Percentiles rank a stretch among this genome's conserved stretches.
phyloP scores from a whole-genome alignment of 2,888 invertebrate species.

The Adineta ricciae region DNA sequence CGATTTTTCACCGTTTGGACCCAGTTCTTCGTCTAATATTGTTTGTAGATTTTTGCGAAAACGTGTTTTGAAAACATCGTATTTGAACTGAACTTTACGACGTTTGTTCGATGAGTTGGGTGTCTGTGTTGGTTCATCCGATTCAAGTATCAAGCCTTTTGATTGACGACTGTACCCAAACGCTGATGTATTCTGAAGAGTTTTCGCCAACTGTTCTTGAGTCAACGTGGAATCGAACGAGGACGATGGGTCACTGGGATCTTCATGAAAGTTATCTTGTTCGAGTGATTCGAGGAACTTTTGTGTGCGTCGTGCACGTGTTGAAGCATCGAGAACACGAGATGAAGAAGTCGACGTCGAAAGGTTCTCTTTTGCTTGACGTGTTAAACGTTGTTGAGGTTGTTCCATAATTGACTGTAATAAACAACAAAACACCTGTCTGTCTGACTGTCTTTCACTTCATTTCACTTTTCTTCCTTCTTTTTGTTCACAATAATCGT shows the following conservation, averaged over 20 bases:
- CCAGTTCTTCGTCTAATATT: constrained; percentile 1
- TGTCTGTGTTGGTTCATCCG: neutral
- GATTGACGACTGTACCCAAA: constrained; percentile 1
- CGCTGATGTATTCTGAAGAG: neutral
- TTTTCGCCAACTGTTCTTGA: neutral
- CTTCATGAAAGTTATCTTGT: constrained; percentile 20
- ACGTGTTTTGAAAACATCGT: constrained; percentile 19
- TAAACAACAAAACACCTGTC: neutral
- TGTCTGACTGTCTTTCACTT: too few species aligned
- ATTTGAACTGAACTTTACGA: constrained; percentile 17
- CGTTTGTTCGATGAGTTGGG: neutral
- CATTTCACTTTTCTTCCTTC: neutral
- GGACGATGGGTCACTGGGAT: neutral
- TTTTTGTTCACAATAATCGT: neutral
- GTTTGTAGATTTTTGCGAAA: constrained; percentile 16
- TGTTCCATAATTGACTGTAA: neutral
- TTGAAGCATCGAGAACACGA: neutral
- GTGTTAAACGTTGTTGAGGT: neutral
- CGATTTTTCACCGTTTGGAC: neutral
- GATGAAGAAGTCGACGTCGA: neutral
- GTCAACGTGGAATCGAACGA: neutral
- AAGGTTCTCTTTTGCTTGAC: neutral
- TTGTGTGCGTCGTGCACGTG: neutral
- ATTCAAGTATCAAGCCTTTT: neutral
- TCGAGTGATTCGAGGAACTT: constrained; percentile 1